Conservation (phyloP, 2,797 vertebrate genomes). For the Orientallactaga sibirica region DNA sequence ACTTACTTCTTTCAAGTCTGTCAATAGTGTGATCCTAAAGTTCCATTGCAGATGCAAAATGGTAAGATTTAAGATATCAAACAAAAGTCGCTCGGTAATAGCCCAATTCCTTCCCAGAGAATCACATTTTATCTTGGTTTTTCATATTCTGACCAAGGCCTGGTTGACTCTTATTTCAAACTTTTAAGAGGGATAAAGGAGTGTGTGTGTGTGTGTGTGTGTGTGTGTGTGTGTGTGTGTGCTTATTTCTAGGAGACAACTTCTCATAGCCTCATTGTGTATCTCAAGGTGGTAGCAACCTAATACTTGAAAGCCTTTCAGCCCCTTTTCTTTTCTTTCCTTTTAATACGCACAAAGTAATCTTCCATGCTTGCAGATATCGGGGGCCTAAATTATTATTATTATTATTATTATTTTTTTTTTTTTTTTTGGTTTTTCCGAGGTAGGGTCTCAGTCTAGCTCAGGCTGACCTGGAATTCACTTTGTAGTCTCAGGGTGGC, state of each 20-base stretch:
- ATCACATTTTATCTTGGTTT: neutral
- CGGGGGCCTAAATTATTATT: neutral
- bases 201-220: no score
- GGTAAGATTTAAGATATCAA: neutral
- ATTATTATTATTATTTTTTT: no score
- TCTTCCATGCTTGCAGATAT: constrained; percentile 6
- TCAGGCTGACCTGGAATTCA: no score
- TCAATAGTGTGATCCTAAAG: neutral
- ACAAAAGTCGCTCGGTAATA: neutral
- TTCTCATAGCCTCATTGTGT: no score
- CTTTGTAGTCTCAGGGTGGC: no score
- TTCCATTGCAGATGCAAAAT: neutral
- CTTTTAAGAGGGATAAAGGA: neutral
- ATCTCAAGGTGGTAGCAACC: neutral
- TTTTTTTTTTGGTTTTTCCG: no score
- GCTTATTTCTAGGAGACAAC: no score
- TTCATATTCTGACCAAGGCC: neutral
- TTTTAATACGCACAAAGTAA: neutral
- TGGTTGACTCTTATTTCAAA: neutral
- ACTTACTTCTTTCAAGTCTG: neutral
- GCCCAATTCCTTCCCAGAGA: neutral
- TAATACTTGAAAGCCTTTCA: neutral
- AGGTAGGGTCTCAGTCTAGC: no score
- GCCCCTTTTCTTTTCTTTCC: neutral
- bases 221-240: no score